Evolutionary conservation across 2,888 invertebrate genomes (phyloP), one percentile per base, ranked within the genome.

Genomic region (Andrena marginata): DNA sequence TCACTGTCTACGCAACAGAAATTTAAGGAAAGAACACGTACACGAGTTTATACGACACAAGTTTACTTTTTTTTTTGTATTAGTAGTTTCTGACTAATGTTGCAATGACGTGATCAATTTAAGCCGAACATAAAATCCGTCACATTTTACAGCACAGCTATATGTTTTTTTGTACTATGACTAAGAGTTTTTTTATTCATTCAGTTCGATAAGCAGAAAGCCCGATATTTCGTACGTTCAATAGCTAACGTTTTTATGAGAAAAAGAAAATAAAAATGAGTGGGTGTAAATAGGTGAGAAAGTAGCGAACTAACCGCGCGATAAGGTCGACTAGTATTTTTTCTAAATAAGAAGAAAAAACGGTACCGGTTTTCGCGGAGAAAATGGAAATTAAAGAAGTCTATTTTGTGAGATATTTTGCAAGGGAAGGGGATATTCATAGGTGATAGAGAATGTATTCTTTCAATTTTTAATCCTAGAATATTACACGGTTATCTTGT

Each of bases 351-450:
- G 59, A 71, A 75, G 56, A 42, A 13, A 77, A 23, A n/a, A 49
- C 33, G 6, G 20, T 54, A 35, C 26, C 48, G 26, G 79, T 77
- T 77, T 80, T 82, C 51, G 42, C 73, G 72, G 31, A 42, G n/a
- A 35, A 31, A 49, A 33, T 64, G 7, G 63, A 77, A 82, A 73
- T 87, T 64, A 64, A 16, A 71, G 73, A 84, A 62, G 71, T 82
- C 85, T 86, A 87, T 86, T 86, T 86, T 86, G 71, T 80, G 78
- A 87, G 20, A 77, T 70, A 75, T 77, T 87, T 86, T 86, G 77
- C 64, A 29, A 65, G 51, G 49, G 65, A 16, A 51, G 59, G 42
- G 33, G 60, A 42, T 35, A 31, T 51, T 71, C 63, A 35, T 83
- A 77, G 83, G 35, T 60, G 33, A 67, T 77, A 83, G 51, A 31